These are phyloP conservation scores for Xylocopa sonorina DNA, from an alignment of 1,140 invertebrate species.

Conservation along the genomic window DNA sequence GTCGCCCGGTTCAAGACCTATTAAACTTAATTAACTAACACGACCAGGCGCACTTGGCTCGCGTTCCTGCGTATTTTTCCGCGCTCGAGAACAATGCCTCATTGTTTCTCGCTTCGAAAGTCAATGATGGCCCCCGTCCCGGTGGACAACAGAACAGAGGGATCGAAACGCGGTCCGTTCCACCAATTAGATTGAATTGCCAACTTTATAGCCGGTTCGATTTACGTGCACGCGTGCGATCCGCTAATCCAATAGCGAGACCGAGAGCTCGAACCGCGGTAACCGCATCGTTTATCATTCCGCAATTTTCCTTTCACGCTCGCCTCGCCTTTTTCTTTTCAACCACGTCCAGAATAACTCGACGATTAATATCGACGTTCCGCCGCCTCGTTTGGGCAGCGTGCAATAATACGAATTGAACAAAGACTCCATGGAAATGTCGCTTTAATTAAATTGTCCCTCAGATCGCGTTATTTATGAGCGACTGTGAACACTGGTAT, in stretches of 20 bases:
- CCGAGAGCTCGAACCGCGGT: too few species aligned
- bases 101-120: neutral
- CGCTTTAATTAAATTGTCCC: neutral
- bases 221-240: too few species aligned
- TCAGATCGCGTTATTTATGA: neutral
- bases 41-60: neutral
- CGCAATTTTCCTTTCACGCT: too few species aligned
- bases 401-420: neutral
- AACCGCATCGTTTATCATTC: too few species aligned
- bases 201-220: neutral
- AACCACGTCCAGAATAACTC: too few species aligned
- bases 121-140: neutral
- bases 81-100: neutral
- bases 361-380: too few species aligned
- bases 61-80: neutral
- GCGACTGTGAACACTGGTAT: neutral
- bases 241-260: neutral
- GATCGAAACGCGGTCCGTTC: neutral
- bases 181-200: neutral
- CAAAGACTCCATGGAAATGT: neutral
- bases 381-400: too few species aligned
- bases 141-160: neutral
- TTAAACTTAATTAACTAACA: conserved; percentile 28
- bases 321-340: too few species aligned
- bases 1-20: neutral